These are phyloP conservation scores for Mastigias papua DNA, from an alignment of 30 jellyfish, hydroid and myxozoan genomes.

Conservation along the genomic window DNA sequence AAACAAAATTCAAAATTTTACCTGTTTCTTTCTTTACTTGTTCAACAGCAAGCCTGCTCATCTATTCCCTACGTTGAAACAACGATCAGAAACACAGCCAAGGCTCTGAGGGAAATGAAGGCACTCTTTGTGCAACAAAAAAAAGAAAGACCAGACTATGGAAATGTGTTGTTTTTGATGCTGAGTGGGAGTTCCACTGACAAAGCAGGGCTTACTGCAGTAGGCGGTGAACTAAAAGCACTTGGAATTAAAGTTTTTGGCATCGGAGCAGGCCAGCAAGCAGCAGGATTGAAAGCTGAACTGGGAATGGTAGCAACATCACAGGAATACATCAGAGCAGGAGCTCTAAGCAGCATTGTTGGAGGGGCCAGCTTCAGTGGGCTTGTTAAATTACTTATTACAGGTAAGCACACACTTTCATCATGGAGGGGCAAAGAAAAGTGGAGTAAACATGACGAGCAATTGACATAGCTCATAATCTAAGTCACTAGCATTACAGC, in stretches of 20 bases:
- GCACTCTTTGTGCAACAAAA: conserved; percentile 73
- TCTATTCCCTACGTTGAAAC: conserved; percentile 96
- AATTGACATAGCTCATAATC: not conserved
- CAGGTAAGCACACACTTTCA: conserved; percentile 49
- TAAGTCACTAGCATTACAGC: not conserved
- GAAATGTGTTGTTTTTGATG: conserved; percentile 77
- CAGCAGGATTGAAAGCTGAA: conserved; percentile 82
- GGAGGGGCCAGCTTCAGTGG: conserved; percentile 72
- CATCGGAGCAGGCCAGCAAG: conserved; percentile 89
- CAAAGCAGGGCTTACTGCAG: conserved; percentile 67
- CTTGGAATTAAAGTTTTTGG: conserved; percentile 84
- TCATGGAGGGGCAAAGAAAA: not conserved
- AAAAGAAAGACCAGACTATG: conserved; percentile 58
- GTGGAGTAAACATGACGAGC: not conserved
- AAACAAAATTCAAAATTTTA: no score
- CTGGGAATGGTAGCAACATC: conserved; percentile 81
- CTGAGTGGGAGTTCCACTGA: conserved; percentile 88
- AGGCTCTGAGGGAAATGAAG: conserved; percentile 82
- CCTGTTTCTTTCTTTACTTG: not conserved
- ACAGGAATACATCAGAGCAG: conserved; percentile 83
- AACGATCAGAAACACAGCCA: conserved; percentile 85
- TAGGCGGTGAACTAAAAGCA: conserved; percentile 73
- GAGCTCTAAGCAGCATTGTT: conserved; percentile 75
- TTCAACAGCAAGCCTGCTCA: conserved; percentile 81
- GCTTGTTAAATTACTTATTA: conserved; percentile 44